phyloP scores from a whole-genome alignment of 2,113 vertebrate genomes.

The Oenanthe oenanthe region DNA sequence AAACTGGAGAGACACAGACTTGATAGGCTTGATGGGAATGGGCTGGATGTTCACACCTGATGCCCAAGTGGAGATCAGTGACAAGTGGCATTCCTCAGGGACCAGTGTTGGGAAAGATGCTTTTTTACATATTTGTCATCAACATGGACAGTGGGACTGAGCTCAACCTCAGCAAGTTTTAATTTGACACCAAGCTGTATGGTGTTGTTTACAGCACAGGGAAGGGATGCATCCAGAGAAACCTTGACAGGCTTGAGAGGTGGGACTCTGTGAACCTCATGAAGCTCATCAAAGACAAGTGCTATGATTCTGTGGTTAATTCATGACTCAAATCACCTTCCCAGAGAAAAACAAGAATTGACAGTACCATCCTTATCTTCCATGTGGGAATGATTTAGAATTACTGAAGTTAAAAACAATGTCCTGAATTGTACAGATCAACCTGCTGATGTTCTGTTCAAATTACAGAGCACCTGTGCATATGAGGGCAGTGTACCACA shows the following conservation, averaged over 20 bases:
- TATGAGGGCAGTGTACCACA: not conserved
- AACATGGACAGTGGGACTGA: not conserved
- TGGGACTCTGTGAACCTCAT: not conserved
- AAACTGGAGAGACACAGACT: not conserved
- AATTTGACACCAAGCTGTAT: rapidly evolving
- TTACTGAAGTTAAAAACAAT: not conserved
- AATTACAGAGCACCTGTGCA: not conserved
- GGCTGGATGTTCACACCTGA: not conserved
- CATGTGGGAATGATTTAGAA: not conserved
- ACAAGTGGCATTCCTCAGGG: not conserved
- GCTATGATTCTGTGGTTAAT: not conserved
- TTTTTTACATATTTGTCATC: rapidly evolving
- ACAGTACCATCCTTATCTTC: not conserved
- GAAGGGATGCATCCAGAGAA: not conserved
- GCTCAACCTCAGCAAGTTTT: not conserved
- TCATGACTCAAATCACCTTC: not conserved
- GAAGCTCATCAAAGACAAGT: not conserved
- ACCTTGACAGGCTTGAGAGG: too few species aligned
- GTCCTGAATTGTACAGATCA: not conserved
- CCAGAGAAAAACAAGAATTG: not conserved
- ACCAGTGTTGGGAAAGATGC: not conserved
- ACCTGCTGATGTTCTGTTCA: not conserved
- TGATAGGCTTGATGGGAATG: not conserved
- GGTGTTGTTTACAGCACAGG: not conserved
- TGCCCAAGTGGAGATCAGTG: not conserved